Evolutionary conservation across 2,888 invertebrate species (phyloP), one percentile per base, ranked within the genome.

Genomic region (Hemithea aestivaria): DNA sequence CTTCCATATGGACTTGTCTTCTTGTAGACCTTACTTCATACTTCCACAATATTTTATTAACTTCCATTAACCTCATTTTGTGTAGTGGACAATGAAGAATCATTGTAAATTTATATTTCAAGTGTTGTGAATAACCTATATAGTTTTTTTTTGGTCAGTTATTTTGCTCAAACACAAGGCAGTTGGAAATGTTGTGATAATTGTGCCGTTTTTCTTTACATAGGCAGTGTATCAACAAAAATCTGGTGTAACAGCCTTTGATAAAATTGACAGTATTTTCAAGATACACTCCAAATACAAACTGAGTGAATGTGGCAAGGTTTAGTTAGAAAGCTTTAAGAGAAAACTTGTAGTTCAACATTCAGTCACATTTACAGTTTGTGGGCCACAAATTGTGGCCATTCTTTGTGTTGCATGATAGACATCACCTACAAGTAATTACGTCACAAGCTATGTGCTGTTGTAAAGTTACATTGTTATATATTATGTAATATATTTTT

Each of bases 11-110:
- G 27, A 29, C 21, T 35, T 32, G 29, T 38, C 35, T 9, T 20
- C 10, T 20, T 9, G 7, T 4, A 16, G 2, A 24, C 22, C 45
- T 16, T 16, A 16, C 16, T 5, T 16, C 49, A 64, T 63, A 61
- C 80, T 81, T 82, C 81, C 83, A 39, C 65, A 68, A 74, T 74
- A 68, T 74, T 72, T 67, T 50, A 54, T 59, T 71, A 53, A 56
- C 60, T 50, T 54, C 54, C 53, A 44, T 50, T 59, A 75, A 82
- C 78, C 81, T 79, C 75, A 80, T 80, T 79, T 77, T 78, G 45
- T 48, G 56, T 73, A 65, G 65, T 48, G 10, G 28, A 28, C 16
- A 16, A n/a, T n/a, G n/a, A n/a, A n/a, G 9, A 25, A 46, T 32
- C 12, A 36, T 35, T 39, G 2, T 5, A 2, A 16, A 16, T 16